Percentiles rank a stretch among this genome's conserved stretches.
Conservation (phyloP, 2,888 invertebrate species). For the Halocaridina rubra region DNA sequence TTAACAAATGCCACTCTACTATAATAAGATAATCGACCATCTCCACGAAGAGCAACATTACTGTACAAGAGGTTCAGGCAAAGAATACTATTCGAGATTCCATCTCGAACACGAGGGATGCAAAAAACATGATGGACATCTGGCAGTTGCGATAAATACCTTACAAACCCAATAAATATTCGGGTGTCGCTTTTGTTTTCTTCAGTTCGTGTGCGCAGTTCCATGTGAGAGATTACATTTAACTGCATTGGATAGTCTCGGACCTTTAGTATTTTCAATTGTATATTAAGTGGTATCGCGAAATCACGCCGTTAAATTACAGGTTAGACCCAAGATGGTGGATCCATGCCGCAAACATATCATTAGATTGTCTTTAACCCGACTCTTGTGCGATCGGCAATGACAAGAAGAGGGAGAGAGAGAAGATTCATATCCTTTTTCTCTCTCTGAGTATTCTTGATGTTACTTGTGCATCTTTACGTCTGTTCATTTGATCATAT, state of each 20-base stretch:
- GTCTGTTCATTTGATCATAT: too few relatives aligned
- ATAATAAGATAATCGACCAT: too few relatives aligned
- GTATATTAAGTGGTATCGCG: conserved; percentile 36
- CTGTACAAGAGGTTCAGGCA: too few relatives aligned
- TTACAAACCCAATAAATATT: too few relatives aligned
- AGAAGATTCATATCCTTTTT: conserved; percentile 21
- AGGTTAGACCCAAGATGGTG: conserved; percentile 3
- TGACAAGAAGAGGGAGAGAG: conserved; percentile 40
- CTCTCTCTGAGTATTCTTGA: too few relatives aligned
- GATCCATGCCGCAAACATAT: conserved; percentile 19
- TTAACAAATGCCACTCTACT: too few relatives aligned
- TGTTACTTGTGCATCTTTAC: too few relatives aligned
- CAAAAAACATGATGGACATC: too few relatives aligned
- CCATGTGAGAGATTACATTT: conserved; percentile 1
- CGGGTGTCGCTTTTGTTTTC: not conserved
- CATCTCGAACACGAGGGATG: too few relatives aligned
- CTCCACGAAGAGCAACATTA: too few relatives aligned
- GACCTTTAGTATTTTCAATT: conserved; percentile 31
- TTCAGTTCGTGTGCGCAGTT: not conserved
- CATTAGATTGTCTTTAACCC: conserved; percentile 48
- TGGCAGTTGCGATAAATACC: too few relatives aligned
- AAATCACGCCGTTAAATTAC: conserved; percentile 23
- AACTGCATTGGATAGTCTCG: not conserved
- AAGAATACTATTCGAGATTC: too few relatives aligned
- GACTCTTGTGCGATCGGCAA: conserved; percentile 39